A percentile compares a stretch with the other conserved stretches of the same genome.
Evolutionary conservation across 2,888 invertebrate genomes (phyloP).

Genomic region (Junonia oenone): DNA sequence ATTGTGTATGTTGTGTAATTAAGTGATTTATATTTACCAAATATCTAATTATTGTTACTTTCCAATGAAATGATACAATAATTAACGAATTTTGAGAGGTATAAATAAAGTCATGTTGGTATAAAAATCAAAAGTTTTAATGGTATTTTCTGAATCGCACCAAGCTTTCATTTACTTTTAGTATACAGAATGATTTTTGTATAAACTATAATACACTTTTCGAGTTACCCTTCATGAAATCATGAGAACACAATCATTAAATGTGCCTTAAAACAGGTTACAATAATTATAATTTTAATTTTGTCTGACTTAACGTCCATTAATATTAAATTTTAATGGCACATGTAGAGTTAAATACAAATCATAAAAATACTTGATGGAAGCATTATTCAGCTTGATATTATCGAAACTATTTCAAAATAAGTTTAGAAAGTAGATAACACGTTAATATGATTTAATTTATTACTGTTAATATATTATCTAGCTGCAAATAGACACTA

Average conservation of each 20-base stretch:
- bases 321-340: slow-evolving; percentile 55
- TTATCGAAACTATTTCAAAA: slow-evolving; percentile 30
- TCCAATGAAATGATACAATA: neutral
- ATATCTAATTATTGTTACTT: too few species aligned
- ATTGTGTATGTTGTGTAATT: too few species aligned
- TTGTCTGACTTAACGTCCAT: slow-evolving; percentile 72
- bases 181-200: slow-evolving; percentile 78
- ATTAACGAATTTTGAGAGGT: neutral
- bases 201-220: slow-evolving; percentile 70
- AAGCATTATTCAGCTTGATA: slow-evolving; percentile 38
- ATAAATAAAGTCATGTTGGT: slow-evolving; percentile 66
- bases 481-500: slow-evolving; percentile 66
- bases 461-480: slow-evolving; percentile 47
- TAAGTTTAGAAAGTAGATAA: slow-evolving; percentile 31
- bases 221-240: slow-evolving; percentile 57
- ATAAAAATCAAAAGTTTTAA: slow-evolving; percentile 81
- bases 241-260: slow-evolving; percentile 55
- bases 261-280: slow-evolving; percentile 60
- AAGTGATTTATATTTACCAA: too few species aligned
- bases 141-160: slow-evolving; percentile 80
- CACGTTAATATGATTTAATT: slow-evolving; percentile 43
- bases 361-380: slow-evolving; percentile 33
- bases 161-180: slow-evolving; percentile 80
- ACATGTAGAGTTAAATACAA: slow-evolving; percentile 49
- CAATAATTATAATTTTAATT: slow-evolving; percentile 57